Percentiles rank a stretch among this genome's conserved stretches.
phyloP scores from a whole-genome alignment of 1,140 invertebrate species.

The Colletes gigas region DNA sequence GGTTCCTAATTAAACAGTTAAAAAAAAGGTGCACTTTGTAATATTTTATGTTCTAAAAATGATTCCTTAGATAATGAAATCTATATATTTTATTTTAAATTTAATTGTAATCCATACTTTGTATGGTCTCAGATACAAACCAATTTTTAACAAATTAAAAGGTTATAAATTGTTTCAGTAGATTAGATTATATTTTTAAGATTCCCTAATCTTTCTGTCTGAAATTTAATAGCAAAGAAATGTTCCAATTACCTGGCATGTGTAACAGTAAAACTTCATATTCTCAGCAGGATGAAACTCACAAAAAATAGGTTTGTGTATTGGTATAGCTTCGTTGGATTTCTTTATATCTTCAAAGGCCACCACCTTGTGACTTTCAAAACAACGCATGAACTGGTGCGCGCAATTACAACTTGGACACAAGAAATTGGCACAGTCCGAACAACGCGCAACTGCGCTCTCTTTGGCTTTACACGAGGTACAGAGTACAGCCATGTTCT shows the following conservation, averaged over 20 bases:
- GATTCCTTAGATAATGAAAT: background rate
- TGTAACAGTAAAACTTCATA: slow-evolving; percentile 91
- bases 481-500: slow-evolving; percentile 88
- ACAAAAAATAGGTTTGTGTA: slow-evolving; percentile 92
- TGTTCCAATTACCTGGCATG: slow-evolving; percentile 85
- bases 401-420: slow-evolving; percentile 96
- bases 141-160: background rate
- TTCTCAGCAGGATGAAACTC: slow-evolving; percentile 88
- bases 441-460: slow-evolving; percentile 94
- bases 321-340: slow-evolving; percentile 87
- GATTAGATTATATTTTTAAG: background rate
- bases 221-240: background rate
- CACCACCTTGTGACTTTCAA: slow-evolving; percentile 94
- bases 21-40: slow-evolving; percentile 35
- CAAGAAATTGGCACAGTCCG: slow-evolving; percentile 95
- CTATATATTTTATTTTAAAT: background rate
- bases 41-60: background rate
- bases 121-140: background rate
- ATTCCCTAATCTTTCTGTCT: background rate
- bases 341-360: slow-evolving; percentile 92
- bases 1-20: slow-evolving; percentile 78
- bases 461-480: slow-evolving; percentile 95
- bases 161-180: background rate
- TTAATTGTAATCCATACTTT: slow-evolving; percentile 21
- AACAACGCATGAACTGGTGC: slow-evolving; percentile 96